These are phyloP conservation scores for Tribolium castaneum DNA, from an alignment of 1,140 invertebrate species.

Conservation along the genomic window DNA sequence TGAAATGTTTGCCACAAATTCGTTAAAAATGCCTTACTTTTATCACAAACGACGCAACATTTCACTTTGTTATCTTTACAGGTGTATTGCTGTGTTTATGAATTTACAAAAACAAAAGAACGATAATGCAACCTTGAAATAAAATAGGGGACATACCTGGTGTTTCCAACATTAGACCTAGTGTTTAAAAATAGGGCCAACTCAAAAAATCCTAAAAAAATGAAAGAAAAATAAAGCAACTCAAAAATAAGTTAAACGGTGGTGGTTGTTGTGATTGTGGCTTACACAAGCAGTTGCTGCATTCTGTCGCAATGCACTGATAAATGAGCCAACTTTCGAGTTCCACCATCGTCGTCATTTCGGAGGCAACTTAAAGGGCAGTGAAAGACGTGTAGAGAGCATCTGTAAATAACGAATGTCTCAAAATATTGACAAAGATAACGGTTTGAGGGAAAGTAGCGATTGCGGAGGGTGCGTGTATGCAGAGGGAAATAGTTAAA, in stretches of 20 bases:
- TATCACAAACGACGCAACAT: background rate
- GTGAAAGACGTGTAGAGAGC: constrained; percentile 12
- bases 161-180: constrained; percentile 33
- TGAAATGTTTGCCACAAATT: background rate
- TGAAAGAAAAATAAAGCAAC: constrained; percentile 32
- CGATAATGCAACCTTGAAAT: background rate
- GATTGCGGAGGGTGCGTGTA: background rate
- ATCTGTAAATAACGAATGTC: constrained; percentile 1
- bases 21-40: background rate
- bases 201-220: constrained; percentile 52
- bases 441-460: background rate
- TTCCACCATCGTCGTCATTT: constrained; percentile 71
- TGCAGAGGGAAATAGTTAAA: constrained; percentile 30
- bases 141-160: constrained; percentile 24
- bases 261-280: constrained; percentile 50
- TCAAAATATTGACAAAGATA: constrained; percentile 1
- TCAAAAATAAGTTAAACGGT: background rate
- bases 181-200: constrained; percentile 47
- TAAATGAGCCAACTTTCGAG: constrained; percentile 73
- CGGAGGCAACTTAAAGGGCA: constrained; percentile 49
- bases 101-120: background rate
- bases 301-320: constrained; percentile 71
- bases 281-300: constrained; percentile 71
- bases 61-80: background rate
- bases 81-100: background rate